A percentile compares a stretch with the other conserved stretches of the same genome.
Evolutionary conservation across 1,140 invertebrate genomes (phyloP).

Genomic region (Triops cancriformis): DNA sequence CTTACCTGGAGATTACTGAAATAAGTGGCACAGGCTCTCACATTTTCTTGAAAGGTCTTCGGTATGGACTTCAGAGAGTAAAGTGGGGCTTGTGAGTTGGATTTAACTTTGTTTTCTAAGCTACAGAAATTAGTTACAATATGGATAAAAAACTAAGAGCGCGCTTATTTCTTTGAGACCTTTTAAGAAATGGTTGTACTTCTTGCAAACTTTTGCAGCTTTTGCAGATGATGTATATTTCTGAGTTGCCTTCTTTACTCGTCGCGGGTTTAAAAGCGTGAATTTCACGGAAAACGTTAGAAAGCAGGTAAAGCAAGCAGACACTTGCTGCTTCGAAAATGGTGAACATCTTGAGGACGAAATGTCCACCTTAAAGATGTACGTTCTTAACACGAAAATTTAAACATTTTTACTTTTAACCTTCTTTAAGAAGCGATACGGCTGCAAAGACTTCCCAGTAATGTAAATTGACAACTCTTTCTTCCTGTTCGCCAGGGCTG

Average conservation of each 20-base stretch:
- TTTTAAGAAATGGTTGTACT: neutral
- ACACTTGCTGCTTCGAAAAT: slow-evolving; percentile 73
- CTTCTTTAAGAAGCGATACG: slow-evolving; percentile 55
- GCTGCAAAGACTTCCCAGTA: slow-evolving; percentile 72
- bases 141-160: neutral
- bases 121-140: neutral
- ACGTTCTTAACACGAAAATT: neutral
- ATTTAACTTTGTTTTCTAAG: neutral
- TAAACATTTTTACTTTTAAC: slow-evolving; percentile 31
- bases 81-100: neutral
- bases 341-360: slow-evolving; percentile 90
- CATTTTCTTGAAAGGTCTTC: neutral
- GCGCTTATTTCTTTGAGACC: neutral
- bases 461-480: slow-evolving; percentile 61
- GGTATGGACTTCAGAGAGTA: neutral
- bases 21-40: neutral
- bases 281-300: slow-evolving; percentile 61
- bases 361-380: slow-evolving; percentile 51
- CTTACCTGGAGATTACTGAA: neutral
- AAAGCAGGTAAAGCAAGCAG: slow-evolving; percentile 68
- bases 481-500: slow-evolving; percentile 77
- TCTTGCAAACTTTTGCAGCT: slow-evolving; percentile 47
- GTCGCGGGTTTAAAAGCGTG: slow-evolving; percentile 76
- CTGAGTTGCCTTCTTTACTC: slow-evolving; percentile 89
- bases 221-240: slow-evolving; percentile 77